Evolutionary conservation across 2,113 vertebrate genomes (phyloP), one percentile per base, ranked within the genome.

Genomic region (Ranitomeya imitator): DNA sequence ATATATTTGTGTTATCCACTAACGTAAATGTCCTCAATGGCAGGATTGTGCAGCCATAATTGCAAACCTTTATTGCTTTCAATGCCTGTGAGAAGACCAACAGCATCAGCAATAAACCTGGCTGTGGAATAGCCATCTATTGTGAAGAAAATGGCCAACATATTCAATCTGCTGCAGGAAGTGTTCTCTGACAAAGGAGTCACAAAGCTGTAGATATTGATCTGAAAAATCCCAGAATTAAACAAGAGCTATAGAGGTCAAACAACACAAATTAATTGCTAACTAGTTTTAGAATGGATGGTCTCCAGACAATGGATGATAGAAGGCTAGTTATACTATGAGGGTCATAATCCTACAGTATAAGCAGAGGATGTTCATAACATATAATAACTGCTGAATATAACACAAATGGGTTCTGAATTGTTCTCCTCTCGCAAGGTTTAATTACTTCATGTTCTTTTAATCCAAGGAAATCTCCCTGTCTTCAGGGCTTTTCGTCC

Each of bases 391-490:
- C 9, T 80, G 54, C 21, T 18, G 10, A 3, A 61, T 37, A 81
- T 18, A 9, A 55, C 6, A 55, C 12, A 26, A 26, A 13, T 15
- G 77, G 12, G 6, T 51, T 13, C 51, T 78, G 69, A 26, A 71
- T 74, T 15, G 23, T 57, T 79, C 1, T 57, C 57, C 1, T 78
- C 52, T 78, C 67, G 63, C 37, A 65, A 13, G 14, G 15, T 65
- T 83, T 67, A 65, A 83, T 65, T 67, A 65, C 31, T 67, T n/a
- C 31, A 65, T 67, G 60, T 52, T 45, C 16, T 83, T 69, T 69
- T 83, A 52, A 65, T 67, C 6, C 21, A 23, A 52, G 31, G 10
- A 54, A 54, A 67, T 83, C 37, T 73, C 65, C 16, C 8, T 59
- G 23, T 60, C 51, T 26, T 69, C 26, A 14, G 15, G n/a, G 52